Evolutionary conservation across 2,113 vertebrate species (phyloP).

Genomic region (Camelus bactrianus): DNA sequence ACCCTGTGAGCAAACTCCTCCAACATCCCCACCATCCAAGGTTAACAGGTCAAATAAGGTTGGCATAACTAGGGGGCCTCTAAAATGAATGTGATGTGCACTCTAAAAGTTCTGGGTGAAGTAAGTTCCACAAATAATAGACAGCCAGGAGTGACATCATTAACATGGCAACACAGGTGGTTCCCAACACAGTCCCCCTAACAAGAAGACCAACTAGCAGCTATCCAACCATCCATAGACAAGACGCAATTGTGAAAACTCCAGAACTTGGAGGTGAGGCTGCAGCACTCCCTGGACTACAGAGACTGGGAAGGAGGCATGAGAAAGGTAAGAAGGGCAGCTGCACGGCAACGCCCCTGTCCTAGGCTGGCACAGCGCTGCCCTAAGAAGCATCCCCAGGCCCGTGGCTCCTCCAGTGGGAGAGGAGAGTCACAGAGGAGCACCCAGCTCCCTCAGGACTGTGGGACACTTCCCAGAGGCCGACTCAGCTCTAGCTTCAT

Average conservation of each 20-base stretch:
- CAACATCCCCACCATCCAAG: neutral
- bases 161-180: neutral
- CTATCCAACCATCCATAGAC: neutral
- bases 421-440: neutral
- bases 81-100: neutral
- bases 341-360: neutral
- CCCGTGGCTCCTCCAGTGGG: neutral
- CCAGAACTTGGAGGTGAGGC: neutral
- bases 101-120: neutral
- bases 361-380: neutral
- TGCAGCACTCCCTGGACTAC: neutral
- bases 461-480: neutral
- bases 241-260: neutral
- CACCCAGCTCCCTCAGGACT: neutral
- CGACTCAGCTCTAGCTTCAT: neutral
- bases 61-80: neutral
- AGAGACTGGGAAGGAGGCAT: neutral
- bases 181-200: neutral
- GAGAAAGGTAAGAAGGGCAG: neutral
- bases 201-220: neutral
- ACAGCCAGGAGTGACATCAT: neutral
- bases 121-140: neutral
- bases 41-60: neutral
- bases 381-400: accelerated
- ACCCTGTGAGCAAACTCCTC: neutral